These are phyloP conservation scores for Actenoides hombroni DNA, from an alignment of 2,113 vertebrate genomes.

Conservation along the genomic window DNA sequence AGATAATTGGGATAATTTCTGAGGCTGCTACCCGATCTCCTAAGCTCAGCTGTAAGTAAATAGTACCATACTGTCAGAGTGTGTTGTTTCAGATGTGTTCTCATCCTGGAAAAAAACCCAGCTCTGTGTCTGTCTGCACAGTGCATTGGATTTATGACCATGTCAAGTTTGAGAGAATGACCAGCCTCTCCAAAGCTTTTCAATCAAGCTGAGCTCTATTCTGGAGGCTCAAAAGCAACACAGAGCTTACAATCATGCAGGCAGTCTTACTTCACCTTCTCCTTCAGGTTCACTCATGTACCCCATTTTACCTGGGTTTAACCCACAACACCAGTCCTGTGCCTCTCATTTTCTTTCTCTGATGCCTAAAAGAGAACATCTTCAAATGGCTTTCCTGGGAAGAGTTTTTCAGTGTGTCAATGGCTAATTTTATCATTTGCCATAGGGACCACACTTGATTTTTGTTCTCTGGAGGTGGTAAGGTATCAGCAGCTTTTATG, in stretches of 20 bases:
- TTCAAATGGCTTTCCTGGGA: background rate
- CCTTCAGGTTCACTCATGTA: background rate
- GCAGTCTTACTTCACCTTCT: background rate
- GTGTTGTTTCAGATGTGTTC: conserved; percentile 70
- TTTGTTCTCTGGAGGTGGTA: background rate
- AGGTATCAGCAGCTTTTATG: background rate
- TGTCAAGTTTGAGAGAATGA: conserved; percentile 60
- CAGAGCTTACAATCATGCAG: background rate
- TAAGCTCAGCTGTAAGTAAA: conserved; percentile 59
- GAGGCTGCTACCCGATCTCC: conserved; percentile 37
- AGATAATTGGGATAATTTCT: conserved; percentile 63
- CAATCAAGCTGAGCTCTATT: conserved; percentile 35
- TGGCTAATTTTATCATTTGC: background rate
- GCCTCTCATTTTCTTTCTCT: background rate
- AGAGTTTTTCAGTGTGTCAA: background rate
- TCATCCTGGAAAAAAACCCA: conserved; percentile 58
- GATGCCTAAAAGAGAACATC: background rate
- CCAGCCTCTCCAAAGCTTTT: conserved; percentile 46
- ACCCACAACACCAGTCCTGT: background rate
- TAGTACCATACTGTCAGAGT: conserved; percentile 60
- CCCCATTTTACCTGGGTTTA: background rate
- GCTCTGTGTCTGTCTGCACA: conserved; percentile 52
- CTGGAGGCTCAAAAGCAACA: background rate
- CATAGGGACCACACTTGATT: background rate
- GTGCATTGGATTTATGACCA: conserved; percentile 59